Evolutionary conservation across 2,113 vertebrate genomes (phyloP).

Genomic region (Notiomystis cincta): DNA sequence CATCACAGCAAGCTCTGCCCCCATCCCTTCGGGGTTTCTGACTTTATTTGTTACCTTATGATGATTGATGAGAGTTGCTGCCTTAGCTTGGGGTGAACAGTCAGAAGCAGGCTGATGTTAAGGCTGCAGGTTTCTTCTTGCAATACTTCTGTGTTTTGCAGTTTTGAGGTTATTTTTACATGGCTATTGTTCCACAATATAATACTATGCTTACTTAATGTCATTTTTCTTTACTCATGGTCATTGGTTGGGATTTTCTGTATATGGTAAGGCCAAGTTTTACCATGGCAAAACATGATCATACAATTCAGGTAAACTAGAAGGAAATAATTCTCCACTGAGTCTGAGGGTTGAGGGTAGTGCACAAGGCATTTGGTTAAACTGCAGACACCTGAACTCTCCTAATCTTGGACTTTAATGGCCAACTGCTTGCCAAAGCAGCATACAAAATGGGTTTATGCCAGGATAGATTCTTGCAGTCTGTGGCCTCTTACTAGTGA

Average conservation of each 20-base stretch:
- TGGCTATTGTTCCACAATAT: not conserved
- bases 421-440: not conserved
- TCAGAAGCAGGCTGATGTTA: not conserved
- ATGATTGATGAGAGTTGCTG: not conserved
- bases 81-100: not conserved
- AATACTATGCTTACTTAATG: not conserved
- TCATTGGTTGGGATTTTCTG: not conserved
- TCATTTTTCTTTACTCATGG: not conserved
- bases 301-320: not conserved
- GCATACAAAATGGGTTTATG: not conserved
- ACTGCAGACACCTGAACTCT: not conserved
- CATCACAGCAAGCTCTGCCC: not conserved
- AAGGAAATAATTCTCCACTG: not conserved
- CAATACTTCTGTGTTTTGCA: not conserved
- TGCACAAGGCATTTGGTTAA: not conserved
- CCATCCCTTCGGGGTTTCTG: not conserved
- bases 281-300: not conserved
- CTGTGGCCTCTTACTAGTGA: not conserved
- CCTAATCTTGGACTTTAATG: not conserved
- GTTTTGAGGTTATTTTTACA: not conserved
- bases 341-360: not conserved
- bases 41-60: not conserved
- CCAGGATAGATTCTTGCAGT: not conserved
- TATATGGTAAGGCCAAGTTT: not conserved
- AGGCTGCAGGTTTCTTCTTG: not conserved